Evolutionary conservation across 2,888 invertebrate genomes (phyloP), one percentile per base, ranked within the genome.

Genomic region (Calameuta pallipes): DNA sequence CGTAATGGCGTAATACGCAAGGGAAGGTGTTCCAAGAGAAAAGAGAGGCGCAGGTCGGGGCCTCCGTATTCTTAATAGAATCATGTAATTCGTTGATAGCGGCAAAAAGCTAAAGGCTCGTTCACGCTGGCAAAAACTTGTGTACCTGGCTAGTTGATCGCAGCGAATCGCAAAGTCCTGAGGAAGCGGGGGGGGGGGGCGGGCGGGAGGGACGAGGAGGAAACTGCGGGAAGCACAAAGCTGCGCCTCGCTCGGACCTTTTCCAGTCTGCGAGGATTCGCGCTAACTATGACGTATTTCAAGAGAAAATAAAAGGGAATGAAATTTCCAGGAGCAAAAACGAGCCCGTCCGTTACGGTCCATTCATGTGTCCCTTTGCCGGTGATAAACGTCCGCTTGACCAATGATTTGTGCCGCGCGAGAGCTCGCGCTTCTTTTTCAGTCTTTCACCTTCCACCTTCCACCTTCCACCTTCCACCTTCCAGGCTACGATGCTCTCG

Each of bases 351-450:
- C 75, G 31, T 56, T 76, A 76, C 80, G 82, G 80, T 79, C 84
- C 84, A 85, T 85, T 85, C 84, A 85, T 74, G 82, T 85, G 84
- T 85, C 85, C 82, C 78, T 76, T 78, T 73, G 78, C 77, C 76
- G 75, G 82, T 83, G 83, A 85, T 85, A 84, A 85, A 85, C 84
- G 84, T 84, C 85, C 79, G 73, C 68, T 76, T 70, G 77, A 71
- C 68, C 79, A n/a, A 73, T 78, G 80, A 81, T 81, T 80, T 83
- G 76, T 75, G 76, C 56, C 77, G 75, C 76, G 73, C 74, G 74
- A 74, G 31, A 11, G 11, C 33, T 36, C 34, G 36, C 70, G 56
- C 69, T 70, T 41, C 69, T 75, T 71, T 69, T 74, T 37, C 71
- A 69, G 35, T 15, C 41, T 41, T 41, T 41, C 41, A 41, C 41